Evolutionary conservation across 1,140 invertebrate species (phyloP), one percentile per base, ranked within the genome.

Genomic region (Drosophila pruinosa): DNA sequence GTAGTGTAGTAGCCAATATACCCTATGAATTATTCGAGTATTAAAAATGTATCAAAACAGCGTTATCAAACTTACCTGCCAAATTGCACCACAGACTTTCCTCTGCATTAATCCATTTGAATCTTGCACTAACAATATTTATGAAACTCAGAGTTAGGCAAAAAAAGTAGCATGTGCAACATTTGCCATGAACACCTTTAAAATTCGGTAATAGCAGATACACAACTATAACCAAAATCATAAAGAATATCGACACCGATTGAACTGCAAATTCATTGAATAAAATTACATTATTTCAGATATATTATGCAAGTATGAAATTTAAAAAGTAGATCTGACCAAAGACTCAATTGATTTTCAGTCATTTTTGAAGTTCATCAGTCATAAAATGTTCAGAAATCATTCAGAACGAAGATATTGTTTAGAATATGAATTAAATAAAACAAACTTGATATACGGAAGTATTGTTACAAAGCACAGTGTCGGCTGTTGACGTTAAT

Each of bases 1-100:
- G 95, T 94, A 47, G 93, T 93, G 91, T 94, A 95, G 90, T 96
- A 96, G 15, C 95, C 92, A 72, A 93, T 91, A 64, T 95, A 93
- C 2, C 94, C 95, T 80, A 64, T 43, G 7, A n/a, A 14, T 28
- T 12, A 24, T 12, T 19, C n/a, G n/a, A 58, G 10, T 15, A 22
- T 47, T 45, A 28, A n/a, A 39, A 17, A 12, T 15, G 4, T 39
- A 10, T 0, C 5, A 19, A 4, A 6, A 17, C n/a, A 62, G 0
- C 28, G 21, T n/a, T 14, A 14, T 58, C 4, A 15, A 14, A 12
- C 2, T 34, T 70, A 72, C 64, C 70, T 3, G 59, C 34, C 4
- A 57, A 15, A 1, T 5, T 8, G 10, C 54, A 79, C 0, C 52
- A 2, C 93, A 64, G 45, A 0, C 0, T 2, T 0, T 10, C 93